A percentile compares a stretch with the other conserved stretches of the same genome.
phyloP scores from a whole-genome alignment of 2,797 vertebrate species.

The Dallia pectoralis region DNA sequence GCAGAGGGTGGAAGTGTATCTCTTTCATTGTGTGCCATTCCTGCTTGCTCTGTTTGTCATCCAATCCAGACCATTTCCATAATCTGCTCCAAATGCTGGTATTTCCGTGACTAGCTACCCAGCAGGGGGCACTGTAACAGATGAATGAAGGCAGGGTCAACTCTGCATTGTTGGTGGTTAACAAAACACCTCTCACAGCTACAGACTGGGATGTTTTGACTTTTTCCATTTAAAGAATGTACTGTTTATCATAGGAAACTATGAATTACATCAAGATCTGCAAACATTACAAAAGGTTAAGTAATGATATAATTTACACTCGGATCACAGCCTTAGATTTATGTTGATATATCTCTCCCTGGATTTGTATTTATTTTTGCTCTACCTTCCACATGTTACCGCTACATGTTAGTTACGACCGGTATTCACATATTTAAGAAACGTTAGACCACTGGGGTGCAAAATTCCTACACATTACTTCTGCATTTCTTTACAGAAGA shows the following conservation, averaged over 20 bases:
- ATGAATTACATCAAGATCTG: slow-evolving; percentile 13
- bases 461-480: slow-evolving; percentile 47
- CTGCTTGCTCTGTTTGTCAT: neutral
- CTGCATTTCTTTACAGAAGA: slow-evolving; percentile 62
- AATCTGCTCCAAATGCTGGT: neutral
- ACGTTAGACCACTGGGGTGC: neutral
- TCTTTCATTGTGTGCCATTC: slow-evolving; percentile 9
- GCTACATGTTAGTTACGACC: slow-evolving; percentile 24
- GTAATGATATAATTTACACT: neutral
- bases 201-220: slow-evolving; percentile 21
- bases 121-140: slow-evolving; percentile 10
- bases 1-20: slow-evolving; percentile 46
- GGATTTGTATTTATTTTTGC: neutral
- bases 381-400: slow-evolving; percentile 10
- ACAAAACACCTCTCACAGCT: slow-evolving; percentile 16
- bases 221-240: slow-evolving; percentile 29
- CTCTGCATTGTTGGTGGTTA: slow-evolving; percentile 9
- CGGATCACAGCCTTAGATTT: slow-evolving; percentile 36
- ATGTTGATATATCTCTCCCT: slow-evolving; percentile 42
- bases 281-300: neutral
- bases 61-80: no score
- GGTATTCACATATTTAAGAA: slow-evolving; percentile 24
- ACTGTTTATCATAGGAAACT: slow-evolving; percentile 10
- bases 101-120: slow-evolving; percentile 7
- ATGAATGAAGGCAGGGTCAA: neutral